A percentile compares a stretch with the other conserved stretches of the same genome.
These are phyloP conservation scores for Elanus axillaris DNA, from an alignment of 2,113 vertebrate genomes.

Conservation along the genomic window DNA sequence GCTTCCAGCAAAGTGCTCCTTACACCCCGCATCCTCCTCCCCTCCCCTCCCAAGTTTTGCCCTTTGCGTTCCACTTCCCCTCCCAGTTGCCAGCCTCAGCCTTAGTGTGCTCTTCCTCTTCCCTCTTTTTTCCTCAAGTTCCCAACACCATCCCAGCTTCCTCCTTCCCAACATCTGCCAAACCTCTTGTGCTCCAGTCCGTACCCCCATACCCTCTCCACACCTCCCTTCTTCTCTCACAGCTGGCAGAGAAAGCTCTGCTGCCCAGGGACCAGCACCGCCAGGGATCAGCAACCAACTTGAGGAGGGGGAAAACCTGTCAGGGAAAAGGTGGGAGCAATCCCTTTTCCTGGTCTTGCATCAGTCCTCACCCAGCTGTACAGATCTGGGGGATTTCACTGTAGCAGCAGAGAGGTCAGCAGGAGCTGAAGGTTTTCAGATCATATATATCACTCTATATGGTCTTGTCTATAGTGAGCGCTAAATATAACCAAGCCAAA, in stretches of 20 bases:
- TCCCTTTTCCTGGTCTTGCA: rapidly evolving
- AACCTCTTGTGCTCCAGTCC: background rate
- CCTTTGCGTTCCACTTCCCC: background rate
- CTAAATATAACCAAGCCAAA: constrained; percentile 52
- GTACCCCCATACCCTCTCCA: background rate
- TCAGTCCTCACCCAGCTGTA: background rate
- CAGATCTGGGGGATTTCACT: background rate
- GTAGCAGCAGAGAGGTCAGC: constrained; percentile 17
- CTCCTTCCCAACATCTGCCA: background rate
- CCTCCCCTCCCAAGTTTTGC: background rate
- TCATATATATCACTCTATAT: constrained; percentile 39
- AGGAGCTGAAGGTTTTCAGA: constrained; percentile 51
- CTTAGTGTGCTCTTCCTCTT: background rate
- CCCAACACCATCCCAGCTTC: background rate
- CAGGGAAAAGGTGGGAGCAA: background rate
- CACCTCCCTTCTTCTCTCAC: background rate
- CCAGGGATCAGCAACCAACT: background rate
- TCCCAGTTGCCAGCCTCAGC: background rate
- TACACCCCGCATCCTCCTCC: background rate
- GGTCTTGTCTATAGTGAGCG: constrained; percentile 23
- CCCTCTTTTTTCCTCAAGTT: background rate
- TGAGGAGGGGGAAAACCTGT: background rate
- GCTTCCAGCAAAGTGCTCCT: background rate
- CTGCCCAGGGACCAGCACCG: background rate
- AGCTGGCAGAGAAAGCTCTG: background rate